Evolutionary conservation across 2,888 invertebrate species (phyloP), one percentile per base, ranked within the genome.

Genomic region (Auanema sp.): DNA sequence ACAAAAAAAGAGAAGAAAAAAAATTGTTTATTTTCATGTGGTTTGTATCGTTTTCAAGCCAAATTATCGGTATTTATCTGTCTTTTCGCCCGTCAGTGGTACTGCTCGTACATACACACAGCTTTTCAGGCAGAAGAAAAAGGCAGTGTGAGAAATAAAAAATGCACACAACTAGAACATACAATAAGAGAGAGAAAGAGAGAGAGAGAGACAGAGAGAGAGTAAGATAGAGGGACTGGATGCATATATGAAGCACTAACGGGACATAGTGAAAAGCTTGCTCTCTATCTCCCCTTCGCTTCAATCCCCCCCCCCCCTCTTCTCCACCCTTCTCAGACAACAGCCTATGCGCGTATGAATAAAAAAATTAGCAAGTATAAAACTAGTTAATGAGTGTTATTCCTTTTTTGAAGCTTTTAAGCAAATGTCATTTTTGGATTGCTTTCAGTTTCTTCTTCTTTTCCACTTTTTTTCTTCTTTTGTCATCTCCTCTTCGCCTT

Each of bases 341-440:
- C 54, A 64, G 59, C 54, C 43, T 50, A 53, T 58, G 58, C 57
- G 58, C 58, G 55, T 64, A 64, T 64, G 58, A 64, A 64, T 55
- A 55, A 58, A 64, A 33, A 33, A 33, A 33, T 33, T 33, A 33
- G 33, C 33, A 33, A 33, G 33, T 33, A 33, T 33, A 33, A 33
- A 33, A 33, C 33, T 33, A 8, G 33, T 33, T 33, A 33, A 33
- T 33, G 33, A 33, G 33, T 33, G 33, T 33, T 33, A 33, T 33
- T 33, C 8, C 33, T 33, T 33, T 33, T 33, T 33, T 33, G 3
- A 8, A 8, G 33, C 33, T 33, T 33, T 33, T 33, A 33, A 33
- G 33, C 59, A 54, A 16, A 33, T 58, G 43, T 51, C 58, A 23
- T 49, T 53, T 61, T 55, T 33, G 47, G 42, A 44, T 61, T 61